phyloP scores from a whole-genome alignment of 2,113 vertebrate genomes.

The Neopipo cinnamomea region DNA sequence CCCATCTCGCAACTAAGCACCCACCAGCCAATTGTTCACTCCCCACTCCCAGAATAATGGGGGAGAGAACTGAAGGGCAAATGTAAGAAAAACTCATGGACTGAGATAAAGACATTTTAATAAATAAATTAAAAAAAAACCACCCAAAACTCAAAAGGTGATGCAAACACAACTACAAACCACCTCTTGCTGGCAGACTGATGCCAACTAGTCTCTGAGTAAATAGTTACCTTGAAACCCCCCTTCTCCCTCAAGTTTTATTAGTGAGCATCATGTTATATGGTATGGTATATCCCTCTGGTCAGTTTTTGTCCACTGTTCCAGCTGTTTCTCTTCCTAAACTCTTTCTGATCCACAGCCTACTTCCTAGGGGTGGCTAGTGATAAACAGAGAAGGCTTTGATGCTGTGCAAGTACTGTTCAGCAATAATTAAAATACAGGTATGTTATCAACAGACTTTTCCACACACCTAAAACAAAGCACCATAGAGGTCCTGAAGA shows the following conservation, averaged over 20 bases:
- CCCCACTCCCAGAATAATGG: neutral
- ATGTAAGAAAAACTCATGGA: neutral
- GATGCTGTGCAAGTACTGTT: neutral
- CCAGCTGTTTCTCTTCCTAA: neutral
- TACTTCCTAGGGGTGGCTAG: neutral
- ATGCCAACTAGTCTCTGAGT: neutral
- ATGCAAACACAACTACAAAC: neutral
- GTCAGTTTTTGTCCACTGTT: neutral
- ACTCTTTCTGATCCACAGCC: neutral
- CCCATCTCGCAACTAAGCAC: neutral
- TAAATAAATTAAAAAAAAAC: fast-evolving
- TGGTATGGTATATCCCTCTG: neutral
- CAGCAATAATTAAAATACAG: neutral
- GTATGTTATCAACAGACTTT: neutral
- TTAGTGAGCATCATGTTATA: neutral
- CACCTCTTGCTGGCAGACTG: fast-evolving
- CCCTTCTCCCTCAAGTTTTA: neutral
- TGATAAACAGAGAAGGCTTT: neutral
- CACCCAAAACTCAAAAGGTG: neutral
- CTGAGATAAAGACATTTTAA: neutral
- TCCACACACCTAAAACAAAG: neutral
- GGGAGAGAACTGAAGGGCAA: neutral
- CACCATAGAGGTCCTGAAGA: neutral
- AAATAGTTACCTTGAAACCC: neutral
- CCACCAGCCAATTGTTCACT: neutral